These are phyloP conservation scores for Rhimphoctona megacephalus DNA, from an alignment of 2,888 invertebrate genomes.

Conservation along the genomic window DNA sequence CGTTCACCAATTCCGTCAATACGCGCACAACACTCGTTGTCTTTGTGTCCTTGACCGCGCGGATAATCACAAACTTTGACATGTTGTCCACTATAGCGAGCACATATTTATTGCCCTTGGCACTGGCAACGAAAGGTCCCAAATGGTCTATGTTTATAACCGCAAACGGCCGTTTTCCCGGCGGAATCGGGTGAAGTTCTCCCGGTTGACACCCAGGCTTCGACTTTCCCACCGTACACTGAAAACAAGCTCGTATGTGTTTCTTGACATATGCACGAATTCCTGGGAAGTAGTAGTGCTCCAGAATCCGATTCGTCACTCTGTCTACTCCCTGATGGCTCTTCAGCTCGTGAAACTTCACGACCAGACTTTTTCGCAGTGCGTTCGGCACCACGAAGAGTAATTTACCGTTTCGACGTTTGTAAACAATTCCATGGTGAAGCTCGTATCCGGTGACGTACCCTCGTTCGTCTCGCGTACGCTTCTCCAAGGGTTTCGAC, in stretches of 20 bases:
- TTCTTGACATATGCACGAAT: neutral
- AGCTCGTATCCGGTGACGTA: neutral
- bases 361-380: neutral
- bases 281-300: neutral
- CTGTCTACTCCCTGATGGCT: neutral
- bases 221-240: neutral
- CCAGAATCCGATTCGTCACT: neutral
- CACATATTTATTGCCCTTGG: neutral
- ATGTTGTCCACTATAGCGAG: neutral
- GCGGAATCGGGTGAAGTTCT: slow-evolving; percentile 1
- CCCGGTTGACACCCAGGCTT: neutral
- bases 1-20: neutral
- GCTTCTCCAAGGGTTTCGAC: neutral
- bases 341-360: neutral
- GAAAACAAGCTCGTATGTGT: neutral
- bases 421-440: neutral
- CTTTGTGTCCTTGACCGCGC: neutral
- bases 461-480: neutral
- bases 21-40: neutral
- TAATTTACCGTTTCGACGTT: neutral
- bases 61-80: neutral
- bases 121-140: neutral
- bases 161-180: neutral
- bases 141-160: neutral
- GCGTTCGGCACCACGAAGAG: neutral